Conservation (phyloP, 2,113 vertebrate species). For the Urocitellus parryii region DNA sequence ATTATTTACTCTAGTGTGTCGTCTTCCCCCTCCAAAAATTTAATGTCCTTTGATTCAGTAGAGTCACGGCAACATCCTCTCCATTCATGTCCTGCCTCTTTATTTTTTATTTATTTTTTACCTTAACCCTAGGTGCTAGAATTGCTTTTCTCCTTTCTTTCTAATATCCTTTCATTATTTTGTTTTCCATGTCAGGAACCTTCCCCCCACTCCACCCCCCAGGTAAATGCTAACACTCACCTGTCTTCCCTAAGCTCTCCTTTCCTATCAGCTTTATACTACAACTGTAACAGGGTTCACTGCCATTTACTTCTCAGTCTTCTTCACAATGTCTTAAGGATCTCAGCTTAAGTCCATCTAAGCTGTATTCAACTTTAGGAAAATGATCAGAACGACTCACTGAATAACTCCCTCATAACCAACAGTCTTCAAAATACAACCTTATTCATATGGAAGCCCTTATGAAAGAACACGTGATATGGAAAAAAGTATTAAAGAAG, state of each 20-base stretch:
- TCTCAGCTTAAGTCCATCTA: neutral
- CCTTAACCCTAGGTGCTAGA: neutral
- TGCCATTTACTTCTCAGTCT: neutral
- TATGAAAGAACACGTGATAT: neutral
- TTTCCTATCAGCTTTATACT: neutral
- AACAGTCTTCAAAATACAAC: conserved; percentile 1
- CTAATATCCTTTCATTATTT: conserved; percentile 50
- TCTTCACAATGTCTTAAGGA: neutral
- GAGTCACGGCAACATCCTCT: neutral
- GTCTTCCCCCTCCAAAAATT: neutral
- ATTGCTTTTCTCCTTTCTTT: neutral
- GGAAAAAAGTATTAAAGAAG: conserved; percentile 6
- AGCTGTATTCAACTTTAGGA: neutral
- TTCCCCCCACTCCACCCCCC: neutral
- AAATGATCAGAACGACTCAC: neutral
- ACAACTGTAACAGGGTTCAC: neutral
- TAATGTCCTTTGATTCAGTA: neutral
- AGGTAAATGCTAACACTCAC: neutral
- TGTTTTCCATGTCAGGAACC: conserved; percentile 44
- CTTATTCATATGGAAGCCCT: neutral
- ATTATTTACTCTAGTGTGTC: neutral
- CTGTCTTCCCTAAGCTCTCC: neutral
- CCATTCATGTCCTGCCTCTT: neutral
- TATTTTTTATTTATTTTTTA: neutral
- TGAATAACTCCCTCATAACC: neutral